These are phyloP conservation scores for Nyctibius grandis DNA, from an alignment of 2,797 vertebrate species.

Conservation along the genomic window DNA sequence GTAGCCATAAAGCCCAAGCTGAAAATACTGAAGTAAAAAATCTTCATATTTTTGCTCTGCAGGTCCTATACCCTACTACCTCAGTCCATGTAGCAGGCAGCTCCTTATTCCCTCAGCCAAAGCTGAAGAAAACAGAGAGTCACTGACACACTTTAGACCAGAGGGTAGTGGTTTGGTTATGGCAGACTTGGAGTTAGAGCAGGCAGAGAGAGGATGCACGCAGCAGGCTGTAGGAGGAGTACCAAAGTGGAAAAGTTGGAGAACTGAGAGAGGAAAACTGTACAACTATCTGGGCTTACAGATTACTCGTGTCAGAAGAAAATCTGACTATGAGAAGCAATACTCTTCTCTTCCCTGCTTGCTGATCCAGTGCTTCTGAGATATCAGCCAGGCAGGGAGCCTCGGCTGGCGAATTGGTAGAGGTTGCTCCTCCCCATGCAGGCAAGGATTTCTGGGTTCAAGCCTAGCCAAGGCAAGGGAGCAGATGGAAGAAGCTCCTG, in stretches of 20 bases:
- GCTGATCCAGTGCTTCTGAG: neutral
- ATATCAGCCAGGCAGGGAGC: neutral
- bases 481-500: neutral
- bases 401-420: neutral
- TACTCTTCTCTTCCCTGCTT: neutral
- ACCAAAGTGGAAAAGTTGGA: neutral
- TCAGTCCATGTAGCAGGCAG: neutral
- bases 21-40: neutral
- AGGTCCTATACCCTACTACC: neutral
- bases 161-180: neutral
- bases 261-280: neutral
- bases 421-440: neutral
- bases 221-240: neutral
- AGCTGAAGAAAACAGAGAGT: neutral
- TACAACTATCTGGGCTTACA: neutral
- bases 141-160: neutral
- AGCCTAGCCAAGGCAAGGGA: neutral
- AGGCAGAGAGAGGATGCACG: neutral
- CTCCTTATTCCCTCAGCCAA: neutral
- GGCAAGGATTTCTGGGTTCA: neutral
- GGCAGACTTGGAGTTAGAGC: neutral
- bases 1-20: neutral
- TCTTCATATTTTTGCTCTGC: neutral
- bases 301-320: neutral
- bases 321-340: neutral